phyloP scores from a whole-genome alignment of 2,888 invertebrate species.

The Macaria notata region DNA sequence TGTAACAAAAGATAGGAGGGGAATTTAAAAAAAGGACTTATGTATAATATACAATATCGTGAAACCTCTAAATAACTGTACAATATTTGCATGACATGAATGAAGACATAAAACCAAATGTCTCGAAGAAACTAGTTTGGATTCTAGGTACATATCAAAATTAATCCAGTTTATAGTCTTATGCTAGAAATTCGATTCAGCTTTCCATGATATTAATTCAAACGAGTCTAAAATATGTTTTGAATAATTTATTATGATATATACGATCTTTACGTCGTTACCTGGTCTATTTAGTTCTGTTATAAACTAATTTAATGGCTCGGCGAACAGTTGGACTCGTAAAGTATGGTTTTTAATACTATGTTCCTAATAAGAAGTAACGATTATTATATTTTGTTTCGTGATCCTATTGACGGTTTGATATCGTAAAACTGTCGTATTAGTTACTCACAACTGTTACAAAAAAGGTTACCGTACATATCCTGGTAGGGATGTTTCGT shows the following conservation, averaged over 20 bases:
- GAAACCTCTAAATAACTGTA: no score
- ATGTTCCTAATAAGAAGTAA: conserved; percentile 1
- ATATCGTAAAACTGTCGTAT: no score
- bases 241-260: conserved; percentile 21
- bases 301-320: conserved; percentile 14
- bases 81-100: not conserved
- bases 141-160: no score
- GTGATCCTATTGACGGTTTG: no score
- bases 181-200: conserved; percentile 14
- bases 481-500: no score
- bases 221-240: conserved; percentile 21
- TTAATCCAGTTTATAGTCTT: not conserved
- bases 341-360: conserved; percentile 13
- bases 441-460: no score
- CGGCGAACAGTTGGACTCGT: conserved; percentile 14
- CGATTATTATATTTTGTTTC: not conserved
- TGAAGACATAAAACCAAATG: conserved; percentile 16
- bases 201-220: conserved; percentile 20
- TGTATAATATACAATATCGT: no score
- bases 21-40: no score
- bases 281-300: conserved; percentile 16
- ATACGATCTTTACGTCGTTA: conserved; percentile 18
- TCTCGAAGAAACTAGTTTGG: conserved; percentile 8
- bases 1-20: no score
- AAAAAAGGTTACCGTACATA: no score